Evolutionary conservation across 2,113 vertebrate genomes (phyloP).

Genomic region (Regulus satrapa): DNA sequence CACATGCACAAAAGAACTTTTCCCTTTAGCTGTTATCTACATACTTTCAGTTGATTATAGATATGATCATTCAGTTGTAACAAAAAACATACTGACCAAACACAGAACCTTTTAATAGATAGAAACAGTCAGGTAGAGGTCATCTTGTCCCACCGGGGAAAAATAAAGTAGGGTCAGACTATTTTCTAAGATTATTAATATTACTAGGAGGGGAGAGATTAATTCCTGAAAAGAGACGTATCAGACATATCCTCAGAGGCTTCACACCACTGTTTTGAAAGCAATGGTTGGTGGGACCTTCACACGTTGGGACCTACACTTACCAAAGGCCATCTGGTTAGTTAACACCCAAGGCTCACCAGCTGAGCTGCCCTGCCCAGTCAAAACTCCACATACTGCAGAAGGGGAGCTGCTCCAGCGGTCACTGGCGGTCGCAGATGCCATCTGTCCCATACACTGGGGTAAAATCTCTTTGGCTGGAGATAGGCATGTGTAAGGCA

Average conservation of each 20-base stretch:
- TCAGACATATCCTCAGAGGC: background rate
- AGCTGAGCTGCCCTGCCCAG: accelerated
- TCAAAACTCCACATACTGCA: background rate
- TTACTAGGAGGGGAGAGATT: background rate
- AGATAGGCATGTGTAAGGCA: background rate
- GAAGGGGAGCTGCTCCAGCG: background rate
- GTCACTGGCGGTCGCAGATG: too few relatives aligned
- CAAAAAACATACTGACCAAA: background rate
- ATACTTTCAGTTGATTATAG: background rate
- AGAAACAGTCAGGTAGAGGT: background rate
- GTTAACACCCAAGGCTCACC: too few relatives aligned
- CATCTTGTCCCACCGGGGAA: background rate
- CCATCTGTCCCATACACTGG: background rate
- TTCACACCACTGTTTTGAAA: background rate
- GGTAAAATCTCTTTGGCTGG: background rate
- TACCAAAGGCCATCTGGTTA: background rate
- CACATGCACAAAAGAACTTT: background rate
- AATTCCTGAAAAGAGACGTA: background rate
- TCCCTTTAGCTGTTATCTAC: background rate
- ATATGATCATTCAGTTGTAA: background rate
- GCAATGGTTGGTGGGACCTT: background rate
- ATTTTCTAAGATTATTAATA: background rate
- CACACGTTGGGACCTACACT: background rate
- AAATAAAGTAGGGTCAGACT: background rate
- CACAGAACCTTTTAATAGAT: background rate